Percentiles rank a stretch among this genome's conserved stretches.
These are phyloP conservation scores for Psylliodes chrysocephalus DNA, from an alignment of 2,888 invertebrate species.

Conservation along the genomic window DNA sequence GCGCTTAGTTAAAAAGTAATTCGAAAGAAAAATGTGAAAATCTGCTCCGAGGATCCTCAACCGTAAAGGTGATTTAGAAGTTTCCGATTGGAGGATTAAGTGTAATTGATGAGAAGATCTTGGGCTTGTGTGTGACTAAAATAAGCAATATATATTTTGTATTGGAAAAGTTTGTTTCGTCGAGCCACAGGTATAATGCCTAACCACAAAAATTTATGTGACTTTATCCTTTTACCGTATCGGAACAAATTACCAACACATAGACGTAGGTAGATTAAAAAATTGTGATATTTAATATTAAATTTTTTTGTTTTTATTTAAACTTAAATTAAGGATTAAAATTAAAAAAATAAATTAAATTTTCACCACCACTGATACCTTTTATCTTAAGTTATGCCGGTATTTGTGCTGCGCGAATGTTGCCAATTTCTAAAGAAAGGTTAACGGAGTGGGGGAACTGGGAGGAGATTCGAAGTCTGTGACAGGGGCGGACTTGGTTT, in stretches of 20 bases:
- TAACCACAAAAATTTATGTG: neutral
- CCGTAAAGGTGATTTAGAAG: conserved; percentile 34
- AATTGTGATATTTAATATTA: no score
- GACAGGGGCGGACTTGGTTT: no score
- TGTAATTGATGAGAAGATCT: conserved; percentile 38
- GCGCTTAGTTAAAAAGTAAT: conserved; percentile 5
- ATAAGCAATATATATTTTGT: conserved; percentile 39
- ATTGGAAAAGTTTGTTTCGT: conserved; percentile 26
- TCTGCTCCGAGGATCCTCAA: conserved; percentile 2
- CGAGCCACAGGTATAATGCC: conserved; percentile 3
- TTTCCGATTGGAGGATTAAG: conserved; percentile 38
- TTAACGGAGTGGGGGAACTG: no score
- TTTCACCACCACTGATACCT: no score
- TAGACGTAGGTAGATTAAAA: neutral
- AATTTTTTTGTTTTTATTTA: no score
- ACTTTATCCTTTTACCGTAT: neutral
- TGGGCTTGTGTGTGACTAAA: conserved; percentile 36
- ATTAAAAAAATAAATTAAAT: no score
- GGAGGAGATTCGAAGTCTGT: no score
- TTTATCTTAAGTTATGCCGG: no score
- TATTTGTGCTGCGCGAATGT: no score
- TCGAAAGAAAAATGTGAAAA: conserved; percentile 15
- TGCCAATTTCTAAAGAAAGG: no score
- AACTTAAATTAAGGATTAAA: no score
- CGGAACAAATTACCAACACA: neutral